Percentiles rank a stretch among this genome's conserved stretches.
These are phyloP conservation scores for Allobates femoralis DNA, from an alignment of 2,797 vertebrate species.

Conservation along the genomic window DNA sequence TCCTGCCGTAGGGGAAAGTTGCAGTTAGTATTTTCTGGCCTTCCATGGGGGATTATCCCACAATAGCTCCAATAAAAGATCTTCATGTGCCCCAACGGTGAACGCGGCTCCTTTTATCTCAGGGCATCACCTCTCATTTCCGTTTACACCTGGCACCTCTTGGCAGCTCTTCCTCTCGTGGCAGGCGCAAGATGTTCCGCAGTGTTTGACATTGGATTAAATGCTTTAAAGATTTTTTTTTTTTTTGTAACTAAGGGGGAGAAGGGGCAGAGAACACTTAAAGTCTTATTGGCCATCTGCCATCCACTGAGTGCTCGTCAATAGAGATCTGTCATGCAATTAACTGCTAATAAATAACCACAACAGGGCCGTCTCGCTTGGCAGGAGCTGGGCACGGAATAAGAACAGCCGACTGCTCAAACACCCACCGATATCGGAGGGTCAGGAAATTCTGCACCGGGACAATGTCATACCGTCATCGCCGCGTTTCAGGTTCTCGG, in stretches of 20 bases:
- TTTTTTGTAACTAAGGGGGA: constrained; percentile 50
- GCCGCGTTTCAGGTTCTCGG: neutral
- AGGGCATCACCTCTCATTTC: constrained; percentile 49
- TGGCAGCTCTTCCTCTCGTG: constrained; percentile 39
- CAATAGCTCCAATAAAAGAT: constrained; percentile 22
- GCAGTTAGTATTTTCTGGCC: neutral
- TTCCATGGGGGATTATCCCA: constrained; percentile 15
- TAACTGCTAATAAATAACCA: constrained; percentile 75
- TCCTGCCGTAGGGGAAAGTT: constrained; percentile 13
- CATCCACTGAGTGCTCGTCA: constrained; percentile 69
- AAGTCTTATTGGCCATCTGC: constrained; percentile 72
- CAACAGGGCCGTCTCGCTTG: constrained; percentile 59
- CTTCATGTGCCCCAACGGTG: constrained; percentile 8
- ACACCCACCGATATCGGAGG: constrained; percentile 26
- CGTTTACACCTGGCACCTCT: constrained; percentile 37
- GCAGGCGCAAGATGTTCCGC: constrained; percentile 14
- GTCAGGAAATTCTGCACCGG: neutral
- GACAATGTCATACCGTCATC: neutral
- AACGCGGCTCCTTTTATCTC: neutral
- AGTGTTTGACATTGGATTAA: constrained; percentile 62
- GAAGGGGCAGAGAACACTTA: constrained; percentile 63
- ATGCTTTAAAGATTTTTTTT: constrained; percentile 63
- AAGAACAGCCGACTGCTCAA: constrained; percentile 32
- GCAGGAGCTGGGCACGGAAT: constrained; percentile 44
- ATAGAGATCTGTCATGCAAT: constrained; percentile 75